phyloP scores from a whole-genome alignment of 2,113 vertebrate species.

The Plecturocebus donacophilus region DNA sequence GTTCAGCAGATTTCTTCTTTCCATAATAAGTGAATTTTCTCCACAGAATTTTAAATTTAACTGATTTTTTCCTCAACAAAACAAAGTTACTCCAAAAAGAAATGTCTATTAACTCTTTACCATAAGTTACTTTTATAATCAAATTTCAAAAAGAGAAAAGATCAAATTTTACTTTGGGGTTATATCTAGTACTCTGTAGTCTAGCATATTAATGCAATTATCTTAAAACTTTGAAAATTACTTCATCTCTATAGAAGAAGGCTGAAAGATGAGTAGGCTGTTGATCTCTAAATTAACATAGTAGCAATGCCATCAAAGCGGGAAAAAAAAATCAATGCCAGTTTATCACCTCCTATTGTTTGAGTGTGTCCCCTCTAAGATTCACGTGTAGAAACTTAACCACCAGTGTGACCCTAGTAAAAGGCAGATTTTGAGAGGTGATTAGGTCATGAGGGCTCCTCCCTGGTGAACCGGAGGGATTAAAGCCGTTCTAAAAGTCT shows the following conservation, averaged over 20 bases:
- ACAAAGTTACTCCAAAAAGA: constrained; percentile 73
- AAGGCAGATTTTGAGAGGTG: background rate
- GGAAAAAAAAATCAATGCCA: fast-evolving
- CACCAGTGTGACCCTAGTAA: background rate
- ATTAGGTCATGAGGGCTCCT: background rate
- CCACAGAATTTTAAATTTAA: constrained; percentile 84
- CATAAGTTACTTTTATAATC: constrained; percentile 30
- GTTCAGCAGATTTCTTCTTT: constrained; percentile 84
- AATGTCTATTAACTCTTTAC: constrained; percentile 70
- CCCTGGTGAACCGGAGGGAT: background rate
- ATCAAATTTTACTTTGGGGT: background rate
- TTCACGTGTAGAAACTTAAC: background rate
- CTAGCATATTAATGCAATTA: background rate
- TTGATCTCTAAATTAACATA: background rate
- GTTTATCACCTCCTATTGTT: background rate
- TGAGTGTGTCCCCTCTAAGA: background rate
- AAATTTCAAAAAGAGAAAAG: constrained; percentile 22
- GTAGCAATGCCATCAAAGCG: background rate
- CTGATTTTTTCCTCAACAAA: constrained; percentile 80
- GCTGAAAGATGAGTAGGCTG: background rate
- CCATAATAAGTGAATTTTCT: constrained; percentile 85
- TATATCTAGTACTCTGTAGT: no score
- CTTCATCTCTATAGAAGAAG: background rate
- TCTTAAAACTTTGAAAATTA: background rate
- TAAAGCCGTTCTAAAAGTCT: background rate